Evolutionary conservation across 2,888 invertebrate genomes (phyloP).

Genomic region (Lasioglossum oenotherae): DNA sequence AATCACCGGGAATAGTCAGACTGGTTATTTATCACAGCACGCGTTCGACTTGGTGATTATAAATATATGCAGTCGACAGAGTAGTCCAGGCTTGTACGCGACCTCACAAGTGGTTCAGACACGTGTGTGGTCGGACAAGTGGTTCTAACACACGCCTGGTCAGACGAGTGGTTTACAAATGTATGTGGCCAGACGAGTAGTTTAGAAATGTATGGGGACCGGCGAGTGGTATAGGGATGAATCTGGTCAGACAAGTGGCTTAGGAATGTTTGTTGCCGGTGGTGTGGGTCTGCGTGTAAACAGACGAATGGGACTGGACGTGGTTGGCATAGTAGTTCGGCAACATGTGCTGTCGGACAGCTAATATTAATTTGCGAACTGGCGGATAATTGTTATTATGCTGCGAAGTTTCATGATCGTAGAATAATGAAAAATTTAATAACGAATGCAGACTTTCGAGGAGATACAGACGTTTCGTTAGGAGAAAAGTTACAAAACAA

Average conservation of each 20-base stretch:
- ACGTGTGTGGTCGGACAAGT: background rate
- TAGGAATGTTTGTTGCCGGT: background rate
- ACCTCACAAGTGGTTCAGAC: background rate
- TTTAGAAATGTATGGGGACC: background rate
- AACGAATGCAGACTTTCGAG: background rate
- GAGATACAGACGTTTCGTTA: background rate
- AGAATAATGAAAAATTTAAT: background rate
- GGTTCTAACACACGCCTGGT: background rate
- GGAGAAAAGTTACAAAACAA: background rate
- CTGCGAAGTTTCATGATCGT: background rate
- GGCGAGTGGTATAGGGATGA: background rate
- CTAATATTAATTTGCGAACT: background rate
- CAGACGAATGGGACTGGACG: background rate
- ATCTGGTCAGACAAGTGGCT: conserved; percentile 3
- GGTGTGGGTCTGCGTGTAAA: background rate
- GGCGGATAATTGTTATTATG: background rate
- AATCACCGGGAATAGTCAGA: background rate
- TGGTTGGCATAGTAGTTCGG: background rate
- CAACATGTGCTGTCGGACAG: background rate
- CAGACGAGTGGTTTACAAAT: background rate
- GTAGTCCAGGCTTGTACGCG: background rate
- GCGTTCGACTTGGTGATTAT: background rate
- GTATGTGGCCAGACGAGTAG: conserved; percentile 3
- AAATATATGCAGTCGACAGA: background rate
- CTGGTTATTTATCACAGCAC: background rate